Evolutionary conservation across 2,888 invertebrate genomes (phyloP), one percentile per base, ranked within the genome.

Genomic region (Sesia bembeciformis): DNA sequence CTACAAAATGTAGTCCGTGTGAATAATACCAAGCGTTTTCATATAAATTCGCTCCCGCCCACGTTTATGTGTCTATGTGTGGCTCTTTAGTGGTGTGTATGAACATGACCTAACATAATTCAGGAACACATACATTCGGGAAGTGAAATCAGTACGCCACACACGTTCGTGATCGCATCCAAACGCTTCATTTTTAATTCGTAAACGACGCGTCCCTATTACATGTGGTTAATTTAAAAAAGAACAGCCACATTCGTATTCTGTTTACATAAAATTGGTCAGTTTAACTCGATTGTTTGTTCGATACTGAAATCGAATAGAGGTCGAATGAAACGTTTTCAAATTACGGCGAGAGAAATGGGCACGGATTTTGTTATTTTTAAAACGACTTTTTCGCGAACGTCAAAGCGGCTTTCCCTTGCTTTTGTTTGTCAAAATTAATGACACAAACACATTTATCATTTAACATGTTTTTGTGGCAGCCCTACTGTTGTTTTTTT

Each of bases 401-500:
- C 8, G 46, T 46, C 46, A 46, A 46, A 8, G 46, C 46, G 46
- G 46, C 46, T 46, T 46, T 46, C 43, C 43, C 7, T 43, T 43
- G 43, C 23, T 43, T 46, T 6, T n/a, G 46, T 8, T 7, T 46
- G 8, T 8, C 4, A 46, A 43, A 46, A 46, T 46, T 46, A 46
- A 40, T 50, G 53, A 49, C 50, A 40, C 40, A 51, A 53, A 53
- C 53, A 53, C 39, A 53, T 53, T 53, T 53, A 49, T 53, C 53
- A 49, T 40, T 4, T 41, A 53, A 58, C 50, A 53, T 54, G 49
- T 51, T 58, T 51, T 50, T 38, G 50, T 41, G 52, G 50, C 54
- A 56, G 51, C 54, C 54, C 52, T 7, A 43, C 8, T 43, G 23
- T 23, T 43, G 56, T 56, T 52, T 54, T 56, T 56, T 56, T 58